phyloP scores from a whole-genome alignment of 92 coral and sea anemone genomes.

The Plumapathes pennacea region DNA sequence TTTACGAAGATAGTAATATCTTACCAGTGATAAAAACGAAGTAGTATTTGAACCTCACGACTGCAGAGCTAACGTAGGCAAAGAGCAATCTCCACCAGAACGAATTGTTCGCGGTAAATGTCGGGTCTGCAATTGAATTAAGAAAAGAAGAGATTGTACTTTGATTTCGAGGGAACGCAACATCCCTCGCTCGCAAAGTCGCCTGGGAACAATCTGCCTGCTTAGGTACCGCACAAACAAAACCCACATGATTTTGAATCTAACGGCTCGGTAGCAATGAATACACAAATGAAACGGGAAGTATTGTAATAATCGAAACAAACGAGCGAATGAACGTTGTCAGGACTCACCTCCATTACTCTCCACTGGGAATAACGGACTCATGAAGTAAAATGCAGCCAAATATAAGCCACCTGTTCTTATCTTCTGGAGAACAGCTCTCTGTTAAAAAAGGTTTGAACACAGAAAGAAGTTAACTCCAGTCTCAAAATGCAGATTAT shows the following conservation, averaged over 20 bases:
- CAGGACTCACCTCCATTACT: slow-evolving; percentile 57
- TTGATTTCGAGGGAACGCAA: neutral
- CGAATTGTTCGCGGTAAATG: slow-evolving; percentile 53
- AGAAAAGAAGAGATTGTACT: neutral
- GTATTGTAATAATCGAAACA: too few relatives aligned
- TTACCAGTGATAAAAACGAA: slow-evolving; percentile 83
- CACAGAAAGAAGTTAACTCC: too few relatives aligned
- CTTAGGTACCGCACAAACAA: too few relatives aligned
- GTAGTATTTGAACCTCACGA: slow-evolving; percentile 67
- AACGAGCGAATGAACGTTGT: too few relatives aligned
- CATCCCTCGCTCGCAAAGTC: neutral
- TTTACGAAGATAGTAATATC: neutral
- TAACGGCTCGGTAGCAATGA: too few relatives aligned
- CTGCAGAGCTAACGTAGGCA: slow-evolving; percentile 57
- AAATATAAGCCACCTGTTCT: slow-evolving; percentile 21
- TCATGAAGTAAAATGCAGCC: slow-evolving; percentile 17
- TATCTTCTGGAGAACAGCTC: slow-evolving; percentile 33
- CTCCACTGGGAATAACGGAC: slow-evolving; percentile 24
- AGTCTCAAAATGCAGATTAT: too few relatives aligned
- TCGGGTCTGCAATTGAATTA: slow-evolving; percentile 47
- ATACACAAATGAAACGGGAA: too few relatives aligned
- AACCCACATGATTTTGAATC: too few relatives aligned
- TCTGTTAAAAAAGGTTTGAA: too few relatives aligned
- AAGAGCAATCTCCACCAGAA: slow-evolving; percentile 55
- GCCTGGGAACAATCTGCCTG: too few relatives aligned